Base-by-base conservation (phyloP, 92 coral and sea anemone species). In the Paramuricea clavata region DNA sequence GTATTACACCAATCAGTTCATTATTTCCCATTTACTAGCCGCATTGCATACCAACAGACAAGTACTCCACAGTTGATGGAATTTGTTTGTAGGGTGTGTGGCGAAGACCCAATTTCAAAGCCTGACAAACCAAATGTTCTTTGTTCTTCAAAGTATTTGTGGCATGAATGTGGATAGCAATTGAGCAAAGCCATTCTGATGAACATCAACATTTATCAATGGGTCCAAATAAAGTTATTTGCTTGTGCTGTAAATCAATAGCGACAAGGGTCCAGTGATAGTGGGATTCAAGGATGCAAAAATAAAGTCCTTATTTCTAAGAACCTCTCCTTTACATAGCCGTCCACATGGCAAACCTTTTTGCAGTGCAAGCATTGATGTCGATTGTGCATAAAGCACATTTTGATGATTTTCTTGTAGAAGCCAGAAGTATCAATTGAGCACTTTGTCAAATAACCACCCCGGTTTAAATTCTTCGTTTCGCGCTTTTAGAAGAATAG, bases 311-410 rank as follows among this genome's bases (percentile, higher is more conserved):
- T 39, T 39, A 39, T 4, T 4, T 39, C 5, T 39, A 39, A 39
- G 4, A 10, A 4, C 44, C 5, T 39, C 44, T 39, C 44, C 44
- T 39, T 39, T 10, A 4, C 44, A 39, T 39, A 39, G 10, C 44
- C 44, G 44, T 4, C 44, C 44, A 39, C 44, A 39, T 39, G 44
- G 44, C 44, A 39, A 39, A 39, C 52, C 16, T 47, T 61, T 61
- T 61, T 61, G 31, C 26, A 61, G 11, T 2, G 26, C 69, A 61
- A 61, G 69, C 69, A 61, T 61, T 61, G 69, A 61, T 61, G 69
- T 61, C 12, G 69, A 61, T 61, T 6, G 35, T 61, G 69, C 69
- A 19, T 61, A 61, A 1, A 61, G 7, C 25, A 61, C 12, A 13
- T 19, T 19, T 23, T 6, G 0, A 10, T 61, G 0, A 5, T 19